These are phyloP conservation scores for Bubo blakistoni DNA, from an alignment of 2,113 vertebrate species.

Conservation along the genomic window DNA sequence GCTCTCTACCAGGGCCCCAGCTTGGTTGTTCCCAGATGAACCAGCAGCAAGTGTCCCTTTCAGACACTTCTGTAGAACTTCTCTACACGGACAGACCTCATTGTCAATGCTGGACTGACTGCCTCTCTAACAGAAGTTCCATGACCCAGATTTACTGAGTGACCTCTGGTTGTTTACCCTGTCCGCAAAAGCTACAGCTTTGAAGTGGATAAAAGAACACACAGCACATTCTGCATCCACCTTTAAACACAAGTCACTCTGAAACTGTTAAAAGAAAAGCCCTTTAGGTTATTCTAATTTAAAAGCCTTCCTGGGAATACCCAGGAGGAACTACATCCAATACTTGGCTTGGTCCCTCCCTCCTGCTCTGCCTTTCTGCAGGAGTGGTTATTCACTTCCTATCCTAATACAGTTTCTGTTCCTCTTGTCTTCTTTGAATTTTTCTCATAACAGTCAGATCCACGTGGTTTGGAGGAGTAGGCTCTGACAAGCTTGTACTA, in stretches of 20 bases:
- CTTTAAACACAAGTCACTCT: not conserved
- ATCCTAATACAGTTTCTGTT: not conserved
- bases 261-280: not conserved
- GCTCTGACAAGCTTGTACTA: not conserved
- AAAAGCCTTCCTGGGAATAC: not conserved
- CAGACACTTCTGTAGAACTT: not conserved
- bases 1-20: not conserved
- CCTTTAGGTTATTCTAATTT: not conserved
- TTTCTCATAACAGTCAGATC: not conserved
- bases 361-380: not conserved
- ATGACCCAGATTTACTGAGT: not conserved
- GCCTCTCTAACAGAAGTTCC: not conserved
- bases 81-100: not conserved
- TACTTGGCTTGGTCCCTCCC: not conserved
- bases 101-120: not conserved
- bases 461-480: not conserved
- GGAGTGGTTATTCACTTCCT: not conserved
- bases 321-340: not conserved
- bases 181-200: not conserved
- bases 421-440: not conserved
- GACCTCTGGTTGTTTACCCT: not conserved
- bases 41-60: not conserved
- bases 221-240: not conserved
- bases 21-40: not conserved
- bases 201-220: not conserved